Conservation (phyloP, 2,888 invertebrate species). For the Cataglyphis rosenhaueri region DNA sequence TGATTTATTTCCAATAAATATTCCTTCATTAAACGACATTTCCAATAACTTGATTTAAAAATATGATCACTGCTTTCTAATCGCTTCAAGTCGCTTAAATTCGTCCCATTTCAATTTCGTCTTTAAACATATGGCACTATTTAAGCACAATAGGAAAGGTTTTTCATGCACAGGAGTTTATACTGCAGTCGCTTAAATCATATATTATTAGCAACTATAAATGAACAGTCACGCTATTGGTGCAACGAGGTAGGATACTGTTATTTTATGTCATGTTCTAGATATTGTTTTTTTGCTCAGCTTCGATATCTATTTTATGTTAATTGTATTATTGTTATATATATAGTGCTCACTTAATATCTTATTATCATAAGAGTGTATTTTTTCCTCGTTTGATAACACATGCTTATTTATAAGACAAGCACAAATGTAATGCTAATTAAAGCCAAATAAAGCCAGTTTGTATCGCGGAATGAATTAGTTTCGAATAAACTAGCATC, state of each 20-base stretch:
- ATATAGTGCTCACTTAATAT: neutral
- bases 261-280: neutral
- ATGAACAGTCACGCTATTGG: constrained; percentile 22
- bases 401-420: neutral
- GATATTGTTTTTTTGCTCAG: neutral
- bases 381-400: neutral
- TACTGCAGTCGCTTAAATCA: constrained; percentile 4
- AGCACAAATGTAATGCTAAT: neutral
- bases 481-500: neutral
- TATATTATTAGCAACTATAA: neutral
- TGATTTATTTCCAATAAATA: constrained; percentile 29
- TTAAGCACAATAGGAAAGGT: constrained; percentile 16
- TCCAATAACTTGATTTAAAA: constrained; percentile 32
- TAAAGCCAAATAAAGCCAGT: neutral
- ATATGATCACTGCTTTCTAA: constrained; percentile 15
- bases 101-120: neutral
- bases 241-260: constrained; percentile 25
- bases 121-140: constrained; percentile 25
- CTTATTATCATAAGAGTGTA: neutral
- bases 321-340: neutral
- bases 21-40: constrained; percentile 15
- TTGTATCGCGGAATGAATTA: neutral
- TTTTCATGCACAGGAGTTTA: constrained; percentile 27
- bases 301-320: neutral
- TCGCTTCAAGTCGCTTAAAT: constrained; percentile 48